Evolutionary conservation across 2,888 invertebrate genomes (phyloP).

Genomic region (Cenopis cana): DNA sequence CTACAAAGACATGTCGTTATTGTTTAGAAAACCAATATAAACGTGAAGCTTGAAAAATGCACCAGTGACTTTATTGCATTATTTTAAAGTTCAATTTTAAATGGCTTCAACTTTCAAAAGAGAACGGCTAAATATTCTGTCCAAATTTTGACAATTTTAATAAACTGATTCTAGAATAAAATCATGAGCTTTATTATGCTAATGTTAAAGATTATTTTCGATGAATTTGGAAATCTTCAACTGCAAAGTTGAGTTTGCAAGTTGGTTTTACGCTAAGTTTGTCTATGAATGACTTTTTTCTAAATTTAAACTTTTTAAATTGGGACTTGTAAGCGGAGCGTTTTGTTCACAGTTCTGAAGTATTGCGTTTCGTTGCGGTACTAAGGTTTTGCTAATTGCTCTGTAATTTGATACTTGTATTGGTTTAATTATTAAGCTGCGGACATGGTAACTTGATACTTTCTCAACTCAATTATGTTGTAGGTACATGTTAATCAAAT

Average conservation of each 20-base stretch:
- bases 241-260: constrained; percentile 5
- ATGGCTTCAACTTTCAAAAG: background rate
- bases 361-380: constrained; percentile 41
- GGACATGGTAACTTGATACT: constrained; percentile 35
- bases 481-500: constrained; percentile 14
- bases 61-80: background rate
- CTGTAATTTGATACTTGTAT: constrained; percentile 39
- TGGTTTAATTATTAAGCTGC: constrained; percentile 37
- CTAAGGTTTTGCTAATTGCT: constrained; percentile 41
- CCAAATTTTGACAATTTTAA: constrained; percentile 19
- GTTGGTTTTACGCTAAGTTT: constrained; percentile 36
- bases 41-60: background rate
- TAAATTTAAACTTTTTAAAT: constrained; percentile 40
- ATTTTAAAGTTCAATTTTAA: background rate
- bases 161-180: background rate
- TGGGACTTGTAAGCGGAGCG: constrained; percentile 23
- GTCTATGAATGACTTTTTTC: constrained; percentile 39
- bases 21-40: constrained; percentile 17
- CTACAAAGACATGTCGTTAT: constrained; percentile 38
- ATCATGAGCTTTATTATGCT: background rate
- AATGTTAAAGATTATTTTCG: background rate
- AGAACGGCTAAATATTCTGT: background rate
- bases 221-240: background rate
- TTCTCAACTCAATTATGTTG: constrained; percentile 18
- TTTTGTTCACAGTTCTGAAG: constrained; percentile 28